Percentiles rank a stretch among this genome's conserved stretches.
phyloP scores from a whole-genome alignment of 2,113 vertebrate genomes.

The Oreotragus oreotragus region DNA sequence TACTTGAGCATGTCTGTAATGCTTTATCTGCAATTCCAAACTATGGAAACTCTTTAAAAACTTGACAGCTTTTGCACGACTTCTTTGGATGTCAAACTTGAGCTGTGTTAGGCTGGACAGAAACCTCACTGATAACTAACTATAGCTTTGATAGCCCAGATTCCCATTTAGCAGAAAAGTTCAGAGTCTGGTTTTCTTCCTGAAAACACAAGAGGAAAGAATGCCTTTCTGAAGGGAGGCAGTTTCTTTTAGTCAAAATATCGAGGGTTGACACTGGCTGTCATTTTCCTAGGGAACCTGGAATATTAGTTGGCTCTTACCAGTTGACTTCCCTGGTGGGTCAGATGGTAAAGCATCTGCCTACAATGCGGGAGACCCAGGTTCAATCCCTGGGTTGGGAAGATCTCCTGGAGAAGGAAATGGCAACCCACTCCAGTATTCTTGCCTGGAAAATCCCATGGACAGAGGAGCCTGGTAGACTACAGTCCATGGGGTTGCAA shows the following conservation, averaged over 20 bases:
- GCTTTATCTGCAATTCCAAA: not conserved
- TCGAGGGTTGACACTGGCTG: not conserved
- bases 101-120: not conserved
- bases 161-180: not conserved
- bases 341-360: no score
- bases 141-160: not conserved
- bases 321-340: no score
- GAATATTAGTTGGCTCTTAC: not conserved
- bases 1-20: not conserved
- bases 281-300: not conserved
- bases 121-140: not conserved
- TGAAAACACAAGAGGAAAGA: not conserved
- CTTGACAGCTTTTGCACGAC: not conserved
- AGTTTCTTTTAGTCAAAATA: not conserved
- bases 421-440: no score
- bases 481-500: no score
- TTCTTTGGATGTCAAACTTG: not conserved
- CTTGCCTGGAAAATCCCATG: no score
- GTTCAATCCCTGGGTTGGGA: no score
- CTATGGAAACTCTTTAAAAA: not conserved
- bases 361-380: no score
- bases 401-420: no score
- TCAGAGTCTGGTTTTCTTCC: not conserved
- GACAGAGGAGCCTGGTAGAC: no score
- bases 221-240: not conserved